Evolutionary conservation across 2,113 vertebrate genomes (phyloP).

Genomic region (Muscicapa adusta): DNA sequence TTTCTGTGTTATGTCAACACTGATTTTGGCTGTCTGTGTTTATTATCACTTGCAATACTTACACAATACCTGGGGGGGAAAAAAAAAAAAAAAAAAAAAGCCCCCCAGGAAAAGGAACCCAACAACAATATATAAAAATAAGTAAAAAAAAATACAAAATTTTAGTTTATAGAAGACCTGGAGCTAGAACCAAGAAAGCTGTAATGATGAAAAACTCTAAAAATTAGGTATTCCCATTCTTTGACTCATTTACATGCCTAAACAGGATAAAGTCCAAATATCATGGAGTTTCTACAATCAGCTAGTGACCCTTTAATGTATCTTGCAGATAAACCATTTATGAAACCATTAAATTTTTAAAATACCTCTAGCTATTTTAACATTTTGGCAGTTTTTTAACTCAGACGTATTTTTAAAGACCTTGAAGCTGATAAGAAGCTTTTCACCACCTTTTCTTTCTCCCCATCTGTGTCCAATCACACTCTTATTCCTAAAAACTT

Average conservation of each 20-base stretch:
- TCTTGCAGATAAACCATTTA: not conserved
- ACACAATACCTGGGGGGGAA: not conserved
- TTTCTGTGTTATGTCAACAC: not conserved
- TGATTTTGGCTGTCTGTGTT: not conserved
- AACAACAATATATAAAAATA: not conserved
- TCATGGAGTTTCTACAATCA: not conserved
- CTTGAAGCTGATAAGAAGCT: not conserved
- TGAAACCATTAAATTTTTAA: not conserved
- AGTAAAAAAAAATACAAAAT: not conserved
- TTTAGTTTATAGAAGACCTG: not conserved
- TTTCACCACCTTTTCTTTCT: not conserved
- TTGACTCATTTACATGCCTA: not conserved
- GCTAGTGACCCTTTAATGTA: not conserved
- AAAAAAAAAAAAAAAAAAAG: not conserved
- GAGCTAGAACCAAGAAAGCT: not conserved
- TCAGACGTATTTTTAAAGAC: not conserved
- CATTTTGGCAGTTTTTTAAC: accelerated
- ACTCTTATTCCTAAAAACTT: not conserved
- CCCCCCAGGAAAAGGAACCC: not conserved
- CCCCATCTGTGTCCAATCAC: not conserved
- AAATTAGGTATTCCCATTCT: not conserved
- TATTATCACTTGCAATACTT: not conserved
- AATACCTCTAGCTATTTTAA: not conserved
- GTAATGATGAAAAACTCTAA: not conserved
- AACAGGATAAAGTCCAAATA: not conserved